phyloP scores from a whole-genome alignment of 2,888 invertebrate genomes.

The Stenodema calcarata region DNA sequence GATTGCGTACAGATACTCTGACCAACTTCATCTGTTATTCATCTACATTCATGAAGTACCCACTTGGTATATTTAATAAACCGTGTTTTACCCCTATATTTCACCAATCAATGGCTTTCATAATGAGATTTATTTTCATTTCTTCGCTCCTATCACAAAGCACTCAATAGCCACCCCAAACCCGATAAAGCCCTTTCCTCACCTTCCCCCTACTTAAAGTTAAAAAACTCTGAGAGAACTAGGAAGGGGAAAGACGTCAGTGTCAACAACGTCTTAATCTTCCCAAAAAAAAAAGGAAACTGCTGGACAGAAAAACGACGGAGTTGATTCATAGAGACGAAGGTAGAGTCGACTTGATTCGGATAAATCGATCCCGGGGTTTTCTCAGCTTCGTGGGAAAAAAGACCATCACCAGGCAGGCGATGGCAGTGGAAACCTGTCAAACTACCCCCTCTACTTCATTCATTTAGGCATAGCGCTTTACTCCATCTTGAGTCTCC shows the following conservation, averaged over 20 bases:
- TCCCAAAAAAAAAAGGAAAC: neutral
- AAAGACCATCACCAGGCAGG: neutral
- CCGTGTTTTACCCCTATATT: no score
- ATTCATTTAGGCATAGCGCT: constrained; percentile 32
- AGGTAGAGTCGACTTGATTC: constrained; percentile 16
- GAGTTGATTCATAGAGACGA: constrained; percentile 21
- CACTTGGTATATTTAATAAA: no score
- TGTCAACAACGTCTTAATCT: constrained; percentile 1
- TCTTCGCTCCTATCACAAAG: no score
- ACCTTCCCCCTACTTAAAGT: no score
- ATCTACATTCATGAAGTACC: no score
- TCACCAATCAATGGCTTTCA: no score
- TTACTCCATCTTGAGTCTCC: neutral
- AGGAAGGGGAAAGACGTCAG: neutral
- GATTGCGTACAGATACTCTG: no score
- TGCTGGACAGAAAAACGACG: neutral
- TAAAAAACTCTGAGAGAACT: no score
- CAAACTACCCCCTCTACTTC: neutral
- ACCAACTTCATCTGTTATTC: no score
- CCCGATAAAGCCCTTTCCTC: no score
- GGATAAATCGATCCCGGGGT: constrained; percentile 23
- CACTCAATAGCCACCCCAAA: no score
- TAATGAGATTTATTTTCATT: no score
- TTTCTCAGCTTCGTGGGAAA: neutral
- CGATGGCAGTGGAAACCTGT: neutral